Percentiles rank a stretch among this genome's conserved stretches.
Evolutionary conservation across 2,797 vertebrate species (phyloP).

Genomic region (Microctenopoma stevenorrisi): DNA sequence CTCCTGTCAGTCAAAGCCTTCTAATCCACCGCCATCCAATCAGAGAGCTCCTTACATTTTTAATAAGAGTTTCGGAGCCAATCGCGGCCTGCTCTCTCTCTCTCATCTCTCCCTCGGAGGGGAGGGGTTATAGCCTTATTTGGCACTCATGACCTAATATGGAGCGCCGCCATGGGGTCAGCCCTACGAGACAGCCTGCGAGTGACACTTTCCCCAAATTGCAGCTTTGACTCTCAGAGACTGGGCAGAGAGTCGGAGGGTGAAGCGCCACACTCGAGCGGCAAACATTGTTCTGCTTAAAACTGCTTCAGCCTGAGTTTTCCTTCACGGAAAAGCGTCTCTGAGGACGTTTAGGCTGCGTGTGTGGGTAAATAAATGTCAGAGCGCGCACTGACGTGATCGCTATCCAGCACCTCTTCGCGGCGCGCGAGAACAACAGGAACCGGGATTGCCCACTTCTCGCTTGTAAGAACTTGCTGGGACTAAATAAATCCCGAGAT

Average conservation of each 20-base stretch:
- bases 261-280: slow-evolving; percentile 48
- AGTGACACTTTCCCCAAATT: slow-evolving; percentile 83
- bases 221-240: slow-evolving; percentile 68
- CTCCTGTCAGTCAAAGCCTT: slow-evolving; percentile 62
- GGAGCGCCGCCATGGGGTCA: slow-evolving; percentile 60
- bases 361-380: slow-evolving; percentile 14
- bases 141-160: slow-evolving; percentile 73
- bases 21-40: slow-evolving; percentile 62
- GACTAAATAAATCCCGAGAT: slow-evolving; percentile 16
- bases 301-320: slow-evolving; percentile 10
- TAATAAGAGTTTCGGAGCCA: slow-evolving; percentile 60
- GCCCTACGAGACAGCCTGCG: slow-evolving; percentile 60
- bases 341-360: slow-evolving; percentile 19
- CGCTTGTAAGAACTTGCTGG: slow-evolving; percentile 17
- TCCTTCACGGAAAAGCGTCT: background rate
- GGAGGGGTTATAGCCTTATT: slow-evolving; percentile 73
- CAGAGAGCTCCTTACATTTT: slow-evolving; percentile 53
- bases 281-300: slow-evolving; percentile 20
- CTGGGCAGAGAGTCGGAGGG: slow-evolving; percentile 63
- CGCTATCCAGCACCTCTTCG: slow-evolving; percentile 32
- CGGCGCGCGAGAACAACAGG: slow-evolving; percentile 28
- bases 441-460: slow-evolving; percentile 23
- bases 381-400: slow-evolving; percentile 23
- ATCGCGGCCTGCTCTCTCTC: slow-evolving; percentile 47
- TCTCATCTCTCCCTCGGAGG: slow-evolving; percentile 16